Evolutionary conservation across 2,797 vertebrate genomes (phyloP).

Genomic region (Anniella stebbinsi): DNA sequence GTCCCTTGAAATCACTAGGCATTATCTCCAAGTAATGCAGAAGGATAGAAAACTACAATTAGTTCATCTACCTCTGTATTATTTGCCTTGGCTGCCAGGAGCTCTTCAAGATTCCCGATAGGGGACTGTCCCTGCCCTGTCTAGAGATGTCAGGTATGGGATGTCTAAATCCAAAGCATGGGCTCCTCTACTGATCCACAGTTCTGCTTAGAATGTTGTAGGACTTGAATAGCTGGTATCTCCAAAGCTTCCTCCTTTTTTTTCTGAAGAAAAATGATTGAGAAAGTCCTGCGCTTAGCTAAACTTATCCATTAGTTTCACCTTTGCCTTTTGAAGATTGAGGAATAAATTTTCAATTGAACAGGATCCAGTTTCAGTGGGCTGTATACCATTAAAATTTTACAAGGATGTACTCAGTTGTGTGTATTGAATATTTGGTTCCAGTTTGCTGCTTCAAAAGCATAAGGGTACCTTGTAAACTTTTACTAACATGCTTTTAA

Average conservation of each 20-base stretch:
- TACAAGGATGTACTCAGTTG: not conserved
- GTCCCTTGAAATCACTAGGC: too few species aligned
- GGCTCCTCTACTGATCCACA: not conserved
- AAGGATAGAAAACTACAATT: not conserved
- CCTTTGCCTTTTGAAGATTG: not conserved
- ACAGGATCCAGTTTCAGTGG: slow-evolving; percentile 10
- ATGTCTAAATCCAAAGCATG: not conserved
- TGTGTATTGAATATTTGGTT: not conserved
- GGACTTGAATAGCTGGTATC: too few species aligned
- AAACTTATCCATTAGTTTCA: not conserved
- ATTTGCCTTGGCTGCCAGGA: not conserved
- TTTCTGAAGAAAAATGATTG: not conserved
- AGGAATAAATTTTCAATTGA: not conserved
- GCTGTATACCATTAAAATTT: not conserved
- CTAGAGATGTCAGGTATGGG: not conserved
- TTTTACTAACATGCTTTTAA: slow-evolving; percentile 9
- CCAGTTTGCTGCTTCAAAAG: slow-evolving; percentile 40
- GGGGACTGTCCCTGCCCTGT: too few species aligned
- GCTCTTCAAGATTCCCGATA: not conserved
- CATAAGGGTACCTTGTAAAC: slow-evolving; percentile 17
- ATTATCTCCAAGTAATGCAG: not conserved
- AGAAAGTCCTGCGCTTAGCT: not conserved
- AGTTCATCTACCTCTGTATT: not conserved
- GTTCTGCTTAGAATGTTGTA: not conserved
- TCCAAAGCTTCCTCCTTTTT: not conserved